phyloP scores from a whole-genome alignment of 2,113 vertebrate genomes.

The Australoheros scitulus region DNA sequence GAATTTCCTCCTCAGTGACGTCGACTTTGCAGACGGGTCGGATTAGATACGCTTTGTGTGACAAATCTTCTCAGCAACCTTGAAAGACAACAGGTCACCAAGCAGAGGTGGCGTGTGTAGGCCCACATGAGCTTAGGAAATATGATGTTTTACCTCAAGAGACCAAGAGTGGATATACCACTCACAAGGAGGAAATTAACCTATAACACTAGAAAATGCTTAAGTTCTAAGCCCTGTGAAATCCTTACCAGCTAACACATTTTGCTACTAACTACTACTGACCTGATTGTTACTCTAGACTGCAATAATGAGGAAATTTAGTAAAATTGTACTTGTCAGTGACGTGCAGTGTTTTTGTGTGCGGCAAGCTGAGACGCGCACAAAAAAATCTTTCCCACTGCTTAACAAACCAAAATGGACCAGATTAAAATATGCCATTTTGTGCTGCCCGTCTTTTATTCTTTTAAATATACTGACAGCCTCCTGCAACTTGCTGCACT shows the following conservation, averaged over 20 bases:
- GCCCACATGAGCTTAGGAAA: neutral
- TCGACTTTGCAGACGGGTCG: constrained; percentile 26
- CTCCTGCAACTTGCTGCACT: neutral
- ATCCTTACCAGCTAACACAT: neutral
- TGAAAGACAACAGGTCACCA: constrained; percentile 12
- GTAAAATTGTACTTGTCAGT: neutral
- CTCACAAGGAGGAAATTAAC: neutral
- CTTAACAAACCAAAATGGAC: neutral
- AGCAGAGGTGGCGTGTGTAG: neutral
- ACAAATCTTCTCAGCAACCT: constrained; percentile 11
- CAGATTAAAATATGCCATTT: neutral
- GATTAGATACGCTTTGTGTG: constrained; percentile 38
- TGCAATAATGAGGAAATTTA: neutral
- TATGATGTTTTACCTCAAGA: neutral
- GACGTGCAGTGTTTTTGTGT: neutral
- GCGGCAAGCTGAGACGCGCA: neutral
- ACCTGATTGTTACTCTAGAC: neutral
- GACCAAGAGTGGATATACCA: neutral
- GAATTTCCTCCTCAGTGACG: constrained; percentile 47
- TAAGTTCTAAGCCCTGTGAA: neutral
- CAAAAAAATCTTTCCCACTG: neutral
- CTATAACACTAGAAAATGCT: neutral
- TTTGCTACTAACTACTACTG: neutral
- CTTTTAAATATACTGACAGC: neutral
- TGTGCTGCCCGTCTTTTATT: neutral